These are phyloP conservation scores for Phasia obesa DNA, from an alignment of 2,888 invertebrate genomes.

Conservation along the genomic window DNA sequence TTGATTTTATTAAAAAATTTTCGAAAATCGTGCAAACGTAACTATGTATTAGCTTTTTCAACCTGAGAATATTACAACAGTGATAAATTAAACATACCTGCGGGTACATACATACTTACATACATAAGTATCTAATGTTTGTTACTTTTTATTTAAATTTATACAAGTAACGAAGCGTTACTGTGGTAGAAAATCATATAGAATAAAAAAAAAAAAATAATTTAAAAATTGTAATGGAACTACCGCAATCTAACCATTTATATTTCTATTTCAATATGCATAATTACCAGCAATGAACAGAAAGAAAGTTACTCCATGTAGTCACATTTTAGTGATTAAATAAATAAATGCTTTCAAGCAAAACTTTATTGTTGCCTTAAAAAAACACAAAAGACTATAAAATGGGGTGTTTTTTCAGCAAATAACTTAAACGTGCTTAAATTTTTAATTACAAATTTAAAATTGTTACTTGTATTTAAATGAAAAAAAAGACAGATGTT, in stretches of 20 bases:
- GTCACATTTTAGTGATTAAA: constrained; percentile 56
- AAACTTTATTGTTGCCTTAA: constrained; percentile 7
- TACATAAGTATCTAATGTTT: background rate
- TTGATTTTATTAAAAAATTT: too few species aligned
- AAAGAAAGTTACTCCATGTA: constrained; percentile 48
- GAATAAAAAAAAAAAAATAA: constrained; percentile 3
- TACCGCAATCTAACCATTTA: constrained; percentile 21
- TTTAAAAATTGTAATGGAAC: constrained; percentile 26
- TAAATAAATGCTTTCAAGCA: constrained; percentile 54
- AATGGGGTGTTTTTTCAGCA: constrained; percentile 58
- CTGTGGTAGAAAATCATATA: constrained; percentile 34
- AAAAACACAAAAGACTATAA: constrained; percentile 31
- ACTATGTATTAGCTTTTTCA: too few species aligned
- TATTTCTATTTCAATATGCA: constrained; percentile 43
- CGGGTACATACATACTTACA: too few species aligned
- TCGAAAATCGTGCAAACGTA: too few species aligned
- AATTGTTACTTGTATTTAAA: constrained; percentile 15
- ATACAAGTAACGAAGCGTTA: constrained; percentile 54
- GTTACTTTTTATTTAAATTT: constrained; percentile 14
- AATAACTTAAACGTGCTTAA: constrained; percentile 60
- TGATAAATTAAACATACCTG: constrained; percentile 42
- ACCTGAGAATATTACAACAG: constrained; percentile 30
- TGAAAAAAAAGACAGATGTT: constrained; percentile 64
- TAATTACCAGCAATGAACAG: constrained; percentile 20
- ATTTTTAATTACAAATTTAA: constrained; percentile 46